Evolutionary conservation across 2,888 invertebrate species (phyloP), one percentile per base, ranked within the genome.

Genomic region (Nymphalis urticae): DNA sequence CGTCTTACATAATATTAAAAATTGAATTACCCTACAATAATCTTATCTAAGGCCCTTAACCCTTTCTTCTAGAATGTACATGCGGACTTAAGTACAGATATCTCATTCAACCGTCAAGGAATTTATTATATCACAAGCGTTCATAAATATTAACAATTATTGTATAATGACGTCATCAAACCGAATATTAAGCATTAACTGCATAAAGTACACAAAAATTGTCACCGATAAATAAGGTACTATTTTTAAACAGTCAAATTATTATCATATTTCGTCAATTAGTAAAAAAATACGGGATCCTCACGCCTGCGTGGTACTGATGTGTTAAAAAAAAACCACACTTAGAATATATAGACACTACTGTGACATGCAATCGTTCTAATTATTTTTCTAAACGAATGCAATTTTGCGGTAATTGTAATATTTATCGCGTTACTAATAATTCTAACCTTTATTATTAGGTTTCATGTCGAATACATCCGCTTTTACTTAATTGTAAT

Each of bases 21-120:
- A 64, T 69, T 51, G 48, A 70, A 70, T 63, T 72, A 70, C 48
- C 36, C 58, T 71, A 68, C 54, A 66, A 72, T 56, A 21, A 62
- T 42, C 54, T 66, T 32, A 48, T 67, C 36, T 63, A 53, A 72
- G 68, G 70, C 62, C 70, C 51, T 64, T 67, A 50, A 42, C 62
- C 48, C 64, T 62, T 66, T 59, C 27, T 9, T 56, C 62, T 73
- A 74, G 58, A 71, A 71, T 63, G 66, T 72, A 72, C 59, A 48
- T 50, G 60, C 63, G 58, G 62, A 67, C 62, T 69, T 66, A 72
- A 73, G 71, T 74, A 72, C 71, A 48, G 63, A 32, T 51, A 59
- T 48, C 50, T 64, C 42, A 50, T 65, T 42, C 51, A 68, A 68
- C 27, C 64, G 61, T 66, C 51, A 58, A 69, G 66, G 69, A 72